A percentile compares a stretch with the other conserved stretches of the same genome.
Evolutionary conservation across 2,797 vertebrate species (phyloP).

Genomic region (Helarctos malayanus): DNA sequence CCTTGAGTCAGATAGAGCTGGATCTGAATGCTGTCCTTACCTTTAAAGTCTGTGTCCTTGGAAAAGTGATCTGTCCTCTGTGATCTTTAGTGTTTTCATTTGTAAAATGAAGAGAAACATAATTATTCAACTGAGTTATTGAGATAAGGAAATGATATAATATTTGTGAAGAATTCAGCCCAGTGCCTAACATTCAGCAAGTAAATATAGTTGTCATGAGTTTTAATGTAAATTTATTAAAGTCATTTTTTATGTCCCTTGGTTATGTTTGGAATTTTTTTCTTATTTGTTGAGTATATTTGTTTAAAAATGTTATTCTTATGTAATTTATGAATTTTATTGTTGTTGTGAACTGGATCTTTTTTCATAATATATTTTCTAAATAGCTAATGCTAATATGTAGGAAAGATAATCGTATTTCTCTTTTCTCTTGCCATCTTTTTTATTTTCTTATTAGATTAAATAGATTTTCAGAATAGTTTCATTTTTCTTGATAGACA

Average conservation of each 20-base stretch:
- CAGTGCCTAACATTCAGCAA: neutral
- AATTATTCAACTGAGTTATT: neutral
- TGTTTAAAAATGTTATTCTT: neutral
- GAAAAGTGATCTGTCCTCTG: neutral
- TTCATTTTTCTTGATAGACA: constrained; percentile 4
- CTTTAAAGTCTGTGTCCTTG: neutral
- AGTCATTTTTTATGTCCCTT: neutral
- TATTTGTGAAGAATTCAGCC: neutral
- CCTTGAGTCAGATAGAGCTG: neutral
- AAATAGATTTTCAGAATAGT: neutral
- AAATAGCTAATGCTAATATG: neutral
- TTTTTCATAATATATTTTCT: constrained; percentile 24
- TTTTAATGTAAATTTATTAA: neutral
- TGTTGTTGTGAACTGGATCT: neutral
- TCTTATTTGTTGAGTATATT: neutral
- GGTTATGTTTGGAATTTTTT: neutral
- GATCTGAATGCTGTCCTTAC: neutral
- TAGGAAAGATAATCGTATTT: neutral
- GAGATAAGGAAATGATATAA: neutral
- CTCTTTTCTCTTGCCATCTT: neutral
- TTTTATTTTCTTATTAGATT: neutral
- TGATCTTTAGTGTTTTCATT: neutral
- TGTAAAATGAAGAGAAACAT: neutral
- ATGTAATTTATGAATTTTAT: neutral
- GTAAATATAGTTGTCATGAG: neutral